Evolutionary conservation across 37 sponge, comb jelly and placozoan species (phyloP), one percentile per base, ranked within the genome.

Genomic region (Oopsacas minuta): DNA sequence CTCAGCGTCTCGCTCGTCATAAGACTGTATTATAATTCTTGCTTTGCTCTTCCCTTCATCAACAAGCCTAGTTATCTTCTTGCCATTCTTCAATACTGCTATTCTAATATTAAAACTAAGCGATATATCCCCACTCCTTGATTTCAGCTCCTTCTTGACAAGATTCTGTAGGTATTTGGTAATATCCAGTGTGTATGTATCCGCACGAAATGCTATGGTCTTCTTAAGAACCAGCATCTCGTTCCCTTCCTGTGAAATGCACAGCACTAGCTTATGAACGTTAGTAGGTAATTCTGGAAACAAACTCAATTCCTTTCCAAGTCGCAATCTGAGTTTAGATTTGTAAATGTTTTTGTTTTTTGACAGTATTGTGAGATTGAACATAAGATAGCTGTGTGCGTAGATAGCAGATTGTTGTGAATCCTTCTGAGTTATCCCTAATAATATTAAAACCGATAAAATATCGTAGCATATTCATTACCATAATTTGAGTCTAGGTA

Each of bases 221-320:
- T 61, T 3, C 75, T 61, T 61, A n/a, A 61, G 5, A 12, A 61
- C 32, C 30, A 61, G 1, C 20, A n/a, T 12, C 7, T n/a, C 30
- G 32, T 61, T 61, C 20, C 30, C 30, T 61, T 12, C 75, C 20
- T 61, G 75, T 34, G 22, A 25, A 25, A 12, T 5, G 75, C 28
- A 61, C 32, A 61, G 75, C 5, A 61, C 28, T 25, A 61, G 75
- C 20, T 3, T 61, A 5, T 61, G 75, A 25, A n/a, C 30, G 1
- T 61, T 61, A 25, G 22, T n/a, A 34, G 28, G 20, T 20, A 34
- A 61, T 25, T 61, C 75, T 12, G 20, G 20, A 34, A 12, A 20
- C 75, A 61, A 61, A n/a, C 30, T 61, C 75, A 61, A 34, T 61
- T 61, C 75, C 30, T n/a, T 61, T n/a, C 75, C 75, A 61, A 61